These are phyloP conservation scores for Tenebrio molitor DNA, from an alignment of 1,140 invertebrate species.

Conservation along the genomic window DNA sequence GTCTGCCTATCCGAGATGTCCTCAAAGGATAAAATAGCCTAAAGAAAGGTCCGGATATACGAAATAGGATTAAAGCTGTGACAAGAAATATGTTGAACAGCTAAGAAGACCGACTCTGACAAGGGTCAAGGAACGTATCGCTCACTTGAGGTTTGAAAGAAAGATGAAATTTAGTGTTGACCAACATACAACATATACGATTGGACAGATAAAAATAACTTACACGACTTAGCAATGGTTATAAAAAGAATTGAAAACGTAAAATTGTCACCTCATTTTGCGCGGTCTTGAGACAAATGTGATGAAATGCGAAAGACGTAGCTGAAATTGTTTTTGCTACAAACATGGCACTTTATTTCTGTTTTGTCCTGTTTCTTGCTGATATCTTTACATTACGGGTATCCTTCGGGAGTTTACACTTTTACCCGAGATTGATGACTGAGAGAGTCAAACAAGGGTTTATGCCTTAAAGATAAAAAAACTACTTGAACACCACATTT, in stretches of 20 bases:
- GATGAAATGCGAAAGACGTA: conserved; percentile 22
- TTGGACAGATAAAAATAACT: neutral
- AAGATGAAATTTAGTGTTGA: conserved; percentile 6
- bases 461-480: neutral
- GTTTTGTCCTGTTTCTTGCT: conserved; percentile 26
- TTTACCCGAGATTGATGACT: conserved; percentile 20
- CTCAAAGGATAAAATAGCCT: conserved; percentile 16
- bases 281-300: neutral
- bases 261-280: neutral
- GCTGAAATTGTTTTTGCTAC: conserved; percentile 13
- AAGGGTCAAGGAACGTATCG: conserved; percentile 18
- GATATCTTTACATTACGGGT: conserved; percentile 26
- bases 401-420: conserved; percentile 27
- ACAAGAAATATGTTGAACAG: conserved; percentile 33
- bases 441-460: conserved; percentile 3
- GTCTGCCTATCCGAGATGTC: neutral
- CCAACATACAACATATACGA: conserved; percentile 2
- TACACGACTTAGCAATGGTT: neutral
- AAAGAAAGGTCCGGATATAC: conserved; percentile 7
- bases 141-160: conserved; percentile 21
- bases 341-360: conserved; percentile 23
- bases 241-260: neutral
- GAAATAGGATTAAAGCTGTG: conserved; percentile 29
- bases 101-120: neutral
- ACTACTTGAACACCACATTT: too few species aligned